Evolutionary conservation across 2,888 invertebrate genomes (phyloP).

Genomic region (Ecdyonurus torrentis): DNA sequence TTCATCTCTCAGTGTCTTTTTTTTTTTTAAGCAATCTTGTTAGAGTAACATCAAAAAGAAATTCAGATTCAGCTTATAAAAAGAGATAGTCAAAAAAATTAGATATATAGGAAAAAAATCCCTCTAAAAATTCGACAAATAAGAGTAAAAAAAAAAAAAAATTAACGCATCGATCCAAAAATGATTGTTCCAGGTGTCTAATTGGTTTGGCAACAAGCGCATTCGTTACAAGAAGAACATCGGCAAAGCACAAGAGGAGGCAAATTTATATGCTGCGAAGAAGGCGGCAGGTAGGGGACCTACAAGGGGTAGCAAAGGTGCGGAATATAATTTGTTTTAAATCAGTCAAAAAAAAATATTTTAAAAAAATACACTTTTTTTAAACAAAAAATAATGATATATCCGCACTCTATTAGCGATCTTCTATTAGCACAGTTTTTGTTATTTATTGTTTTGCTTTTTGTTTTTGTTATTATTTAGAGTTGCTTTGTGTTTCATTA

Average conservation of each 20-base stretch:
- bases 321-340: not conserved
- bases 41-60: too few relatives aligned
- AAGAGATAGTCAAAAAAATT: too few relatives aligned
- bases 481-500: not conserved
- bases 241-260: conserved; percentile 98
- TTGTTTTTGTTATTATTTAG: too few relatives aligned
- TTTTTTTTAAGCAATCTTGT: too few relatives aligned
- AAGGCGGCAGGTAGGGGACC: conserved; percentile 68
- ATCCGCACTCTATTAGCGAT: not conserved
- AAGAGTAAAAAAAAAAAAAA: too few relatives aligned
- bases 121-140: too few relatives aligned
- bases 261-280: conserved; percentile 96
- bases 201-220: conserved; percentile 99
- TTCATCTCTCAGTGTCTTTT: too few relatives aligned
- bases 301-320: conserved; percentile 2
- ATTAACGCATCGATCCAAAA: too few relatives aligned
- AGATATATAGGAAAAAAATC: too few relatives aligned
- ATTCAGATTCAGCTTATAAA: too few relatives aligned
- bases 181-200: conserved; percentile 68
- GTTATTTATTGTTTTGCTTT: not conserved
- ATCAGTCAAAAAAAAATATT: not conserved
- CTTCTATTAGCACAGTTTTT: not conserved
- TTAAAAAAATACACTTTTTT: too few relatives aligned
- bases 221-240: conserved; percentile 99
- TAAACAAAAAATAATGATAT: not conserved